phyloP scores from a whole-genome alignment of 2,797 vertebrate species.

The Fundulus diaphanus region DNA sequence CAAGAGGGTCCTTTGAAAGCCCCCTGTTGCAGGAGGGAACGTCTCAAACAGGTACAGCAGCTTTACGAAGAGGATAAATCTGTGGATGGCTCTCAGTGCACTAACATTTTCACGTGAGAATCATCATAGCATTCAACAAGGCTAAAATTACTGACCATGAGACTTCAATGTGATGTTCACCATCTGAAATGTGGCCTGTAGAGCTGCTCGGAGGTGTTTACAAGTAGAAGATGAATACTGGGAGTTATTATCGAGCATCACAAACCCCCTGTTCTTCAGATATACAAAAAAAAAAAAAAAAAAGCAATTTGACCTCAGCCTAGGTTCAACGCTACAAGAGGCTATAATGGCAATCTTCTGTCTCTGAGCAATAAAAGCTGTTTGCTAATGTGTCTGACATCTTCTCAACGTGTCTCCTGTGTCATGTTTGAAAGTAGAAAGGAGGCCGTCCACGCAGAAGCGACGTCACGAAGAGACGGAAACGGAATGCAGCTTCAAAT shows the following conservation, averaged over 20 bases:
- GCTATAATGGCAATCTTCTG: neutral
- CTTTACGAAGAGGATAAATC: neutral
- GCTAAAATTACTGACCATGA: slow-evolving; percentile 5
- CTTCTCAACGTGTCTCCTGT: neutral
- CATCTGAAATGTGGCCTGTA: neutral
- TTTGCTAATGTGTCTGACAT: neutral
- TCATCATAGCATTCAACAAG: neutral
- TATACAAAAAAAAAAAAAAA: neutral
- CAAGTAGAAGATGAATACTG: neutral
- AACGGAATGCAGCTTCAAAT: slow-evolving; percentile 76
- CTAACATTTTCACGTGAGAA: neutral
- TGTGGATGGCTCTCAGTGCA: neutral
- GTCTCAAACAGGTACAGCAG: slow-evolving; percentile 64
- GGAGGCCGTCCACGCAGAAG: slow-evolving; percentile 80
- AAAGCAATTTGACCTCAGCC: neutral
- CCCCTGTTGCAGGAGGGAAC: neutral
- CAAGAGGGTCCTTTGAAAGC: slow-evolving; percentile 77
- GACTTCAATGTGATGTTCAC: neutral
- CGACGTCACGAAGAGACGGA: slow-evolving; percentile 85
- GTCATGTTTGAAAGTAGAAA: slow-evolving; percentile 69
- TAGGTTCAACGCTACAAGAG: neutral
- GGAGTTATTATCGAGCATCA: neutral
- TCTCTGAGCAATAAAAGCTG: neutral
- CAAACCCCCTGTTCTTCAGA: slow-evolving; percentile 6
- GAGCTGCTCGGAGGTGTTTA: neutral